Base-by-base conservation (phyloP, 1,140 invertebrate species). In the Drosophila ogumai region DNA sequence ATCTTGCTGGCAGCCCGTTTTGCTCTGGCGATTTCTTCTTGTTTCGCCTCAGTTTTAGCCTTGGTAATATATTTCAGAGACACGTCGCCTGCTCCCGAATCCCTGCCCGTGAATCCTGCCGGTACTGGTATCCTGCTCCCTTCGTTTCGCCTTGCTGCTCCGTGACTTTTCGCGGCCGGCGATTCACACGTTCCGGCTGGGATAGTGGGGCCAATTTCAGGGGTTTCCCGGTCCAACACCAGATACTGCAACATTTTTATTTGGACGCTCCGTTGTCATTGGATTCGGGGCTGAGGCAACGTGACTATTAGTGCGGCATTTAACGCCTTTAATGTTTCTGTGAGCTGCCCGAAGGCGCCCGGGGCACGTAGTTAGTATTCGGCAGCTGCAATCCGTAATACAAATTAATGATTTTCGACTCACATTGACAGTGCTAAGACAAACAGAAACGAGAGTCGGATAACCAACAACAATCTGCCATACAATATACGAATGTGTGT, bases 271-370 rank as follows among this genome's bases (percentile, higher is more conserved):
- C 49, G 61, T 36, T 67, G 47, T 54, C 46, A 47, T 28, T 55
- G 55, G 73, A 40, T 76, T 28, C 36, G 28, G 15, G 38, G 52
- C 22, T 22, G 41, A 36, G 38, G 38, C 41, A 55, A 77, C 75
- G 74, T 77, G 75, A 77, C 75, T 77, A 76, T 77, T 77, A 77
- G 75, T 77, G 50, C 40, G 56, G 12, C 55, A 77, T 78, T 78
- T 78, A 76, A 60, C 74, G 41, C 44, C 57, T 63, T 64, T 58
- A 55, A 52, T 69, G 58, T 40, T 55, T 68, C 40, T 60, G 43
- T 78, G 57, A 78, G 75, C 75, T 78, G 46, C 17, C 38, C 56
- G 36, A 40, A 12, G 22, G 44, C 6, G 50, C 17, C 28, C 32
- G 38, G 44, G 32, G 73, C 75, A 78, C 75, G 75, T 78, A 78